These are phyloP conservation scores for Lacerta agilis DNA, from an alignment of 2,797 vertebrate genomes.

Conservation along the genomic window DNA sequence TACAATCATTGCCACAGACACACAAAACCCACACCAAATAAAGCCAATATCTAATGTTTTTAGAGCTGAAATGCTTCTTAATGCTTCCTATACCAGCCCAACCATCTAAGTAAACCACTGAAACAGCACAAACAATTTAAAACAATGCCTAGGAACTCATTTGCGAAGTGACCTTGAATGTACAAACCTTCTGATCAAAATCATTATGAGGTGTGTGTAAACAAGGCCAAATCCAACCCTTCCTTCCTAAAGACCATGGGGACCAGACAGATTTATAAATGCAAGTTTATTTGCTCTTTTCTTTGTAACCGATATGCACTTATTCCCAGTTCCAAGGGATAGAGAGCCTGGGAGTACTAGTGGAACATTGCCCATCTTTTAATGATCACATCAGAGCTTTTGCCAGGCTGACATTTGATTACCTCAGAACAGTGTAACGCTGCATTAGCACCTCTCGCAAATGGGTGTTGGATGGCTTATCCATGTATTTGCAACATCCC, in stretches of 20 bases:
- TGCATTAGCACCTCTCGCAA: conserved; percentile 52
- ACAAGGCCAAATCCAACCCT: conserved; percentile 20
- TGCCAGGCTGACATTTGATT: conserved; percentile 67
- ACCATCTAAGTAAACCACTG: no score
- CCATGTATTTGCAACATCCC: conserved; percentile 53
- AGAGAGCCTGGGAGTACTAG: conserved; percentile 58
- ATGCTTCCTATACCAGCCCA: no score
- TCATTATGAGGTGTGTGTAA: conserved; percentile 18
- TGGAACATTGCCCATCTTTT: conserved; percentile 66
- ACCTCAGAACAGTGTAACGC: conserved; percentile 13
- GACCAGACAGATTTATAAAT: conserved; percentile 50
- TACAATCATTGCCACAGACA: no score
- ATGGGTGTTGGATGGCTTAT: conserved; percentile 56
- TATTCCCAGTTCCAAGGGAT: conserved; percentile 54
- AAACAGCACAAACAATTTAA: no score
- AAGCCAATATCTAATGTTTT: no score
- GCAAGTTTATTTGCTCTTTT: conserved; percentile 5
- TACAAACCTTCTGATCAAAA: conserved; percentile 24
- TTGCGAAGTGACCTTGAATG: background rate
- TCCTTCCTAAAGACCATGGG: background rate
- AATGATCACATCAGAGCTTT: conserved; percentile 56
- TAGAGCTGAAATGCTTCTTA: no score
- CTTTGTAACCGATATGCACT: conserved; percentile 9
- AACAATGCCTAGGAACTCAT: no score
- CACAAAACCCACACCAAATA: no score